Percentiles rank a stretch among this genome's conserved stretches.
Conservation (phyloP, 2,888 invertebrate species). For the Diplazon laetatorius region DNA sequence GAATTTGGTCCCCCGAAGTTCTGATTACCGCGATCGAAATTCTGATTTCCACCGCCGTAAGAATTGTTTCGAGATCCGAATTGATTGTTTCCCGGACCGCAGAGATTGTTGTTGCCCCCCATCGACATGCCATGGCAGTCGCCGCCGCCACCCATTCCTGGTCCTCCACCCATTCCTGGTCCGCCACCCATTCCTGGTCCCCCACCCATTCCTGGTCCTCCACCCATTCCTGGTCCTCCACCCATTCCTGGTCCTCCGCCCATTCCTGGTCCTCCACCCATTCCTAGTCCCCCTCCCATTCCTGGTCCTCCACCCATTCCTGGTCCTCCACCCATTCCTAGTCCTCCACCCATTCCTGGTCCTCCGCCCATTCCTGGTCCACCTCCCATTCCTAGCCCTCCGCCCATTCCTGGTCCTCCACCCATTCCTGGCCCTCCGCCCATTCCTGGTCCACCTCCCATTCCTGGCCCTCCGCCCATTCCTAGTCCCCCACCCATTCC, state of each 20-base stretch:
- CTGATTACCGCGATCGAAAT: conserved; percentile 68
- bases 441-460: conserved; percentile 71
- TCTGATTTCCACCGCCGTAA: conserved; percentile 72
- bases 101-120: conserved; percentile 75
- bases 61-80: conserved; percentile 71
- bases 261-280: conserved; percentile 52
- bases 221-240: conserved; percentile 67
- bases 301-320: conserved; percentile 71
- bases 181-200: conserved; percentile 53
- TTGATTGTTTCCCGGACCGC: conserved; percentile 69
- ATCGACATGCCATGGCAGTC: conserved; percentile 67
- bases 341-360: conserved; percentile 49
- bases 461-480: conserved; percentile 41
- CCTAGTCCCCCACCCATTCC: conserved; percentile 54
- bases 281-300: conserved; percentile 56
- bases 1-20: conserved; percentile 54
- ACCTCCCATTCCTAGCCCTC: conserved; percentile 45
- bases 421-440: conserved; percentile 58
- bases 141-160: conserved; percentile 56
- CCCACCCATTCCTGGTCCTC: too few species aligned
- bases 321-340: conserved; percentile 46
- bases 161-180: conserved; percentile 70
- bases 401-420: conserved; percentile 50
- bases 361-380: conserved; percentile 54
- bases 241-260: conserved; percentile 64